Percentiles rank a stretch among this genome's conserved stretches.
Conservation (phyloP, 1,140 invertebrate species). For the Onthophagus taurus region DNA sequence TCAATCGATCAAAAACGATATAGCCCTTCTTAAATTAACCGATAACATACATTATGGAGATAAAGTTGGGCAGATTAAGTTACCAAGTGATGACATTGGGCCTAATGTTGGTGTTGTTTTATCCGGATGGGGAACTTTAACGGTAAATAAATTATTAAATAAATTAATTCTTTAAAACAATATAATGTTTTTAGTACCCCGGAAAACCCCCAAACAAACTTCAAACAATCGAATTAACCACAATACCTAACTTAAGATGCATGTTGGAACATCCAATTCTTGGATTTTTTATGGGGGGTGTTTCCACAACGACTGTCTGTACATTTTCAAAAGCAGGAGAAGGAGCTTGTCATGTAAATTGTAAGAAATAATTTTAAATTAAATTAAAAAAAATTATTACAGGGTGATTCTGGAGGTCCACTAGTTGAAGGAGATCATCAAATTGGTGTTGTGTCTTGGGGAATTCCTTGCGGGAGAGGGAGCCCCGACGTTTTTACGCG, state of each 20-base stretch:
- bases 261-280: conserved; percentile 1
- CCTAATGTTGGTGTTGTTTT: conserved; percentile 27
- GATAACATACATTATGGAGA: conserved; percentile 38
- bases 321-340: conserved; percentile 13
- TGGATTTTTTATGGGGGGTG: too few species aligned
- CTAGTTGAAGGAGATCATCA: conserved; percentile 27
- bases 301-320: conserved; percentile 9
- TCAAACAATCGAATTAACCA: conserved; percentile 12
- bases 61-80: conserved; percentile 35
- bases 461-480: conserved; percentile 47
- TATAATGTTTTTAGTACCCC: conserved; percentile 14
- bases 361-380: not conserved
- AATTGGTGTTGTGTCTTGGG: conserved; percentile 49
- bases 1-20: conserved; percentile 36
- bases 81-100: conserved; percentile 30
- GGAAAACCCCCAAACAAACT: conserved; percentile 14
- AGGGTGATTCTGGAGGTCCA: conserved; percentile 41
- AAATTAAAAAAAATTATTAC: not conserved
- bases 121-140: conserved; percentile 38
- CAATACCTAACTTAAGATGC: conserved; percentile 12
- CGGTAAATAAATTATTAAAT: too few species aligned
- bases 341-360: conserved; percentile 16
- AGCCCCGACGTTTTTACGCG: conserved; percentile 48
- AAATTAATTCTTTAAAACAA: too few species aligned
- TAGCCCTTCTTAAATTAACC: conserved; percentile 46